These are phyloP conservation scores for Coptodon rendalli DNA, from an alignment of 2,113 vertebrate genomes.

Conservation along the genomic window DNA sequence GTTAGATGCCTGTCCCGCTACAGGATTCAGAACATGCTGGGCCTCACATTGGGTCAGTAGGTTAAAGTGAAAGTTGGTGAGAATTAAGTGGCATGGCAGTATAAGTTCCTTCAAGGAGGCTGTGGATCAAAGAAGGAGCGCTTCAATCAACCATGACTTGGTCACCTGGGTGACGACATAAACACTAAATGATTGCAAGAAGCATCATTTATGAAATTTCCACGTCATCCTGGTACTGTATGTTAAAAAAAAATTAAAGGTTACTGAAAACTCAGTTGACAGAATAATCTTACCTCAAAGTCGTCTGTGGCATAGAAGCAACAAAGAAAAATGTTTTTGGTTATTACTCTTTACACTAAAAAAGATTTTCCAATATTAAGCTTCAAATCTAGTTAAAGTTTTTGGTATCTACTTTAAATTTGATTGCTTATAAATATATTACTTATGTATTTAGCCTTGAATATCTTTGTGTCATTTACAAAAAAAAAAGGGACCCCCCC, in stretches of 20 bases:
- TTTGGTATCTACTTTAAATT: background rate
- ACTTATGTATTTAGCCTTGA: background rate
- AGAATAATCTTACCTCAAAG: background rate
- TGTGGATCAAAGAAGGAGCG: background rate
- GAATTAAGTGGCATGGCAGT: background rate
- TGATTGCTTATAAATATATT: background rate
- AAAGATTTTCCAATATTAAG: background rate
- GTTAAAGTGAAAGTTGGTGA: background rate
- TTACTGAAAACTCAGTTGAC: background rate
- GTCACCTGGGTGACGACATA: background rate
- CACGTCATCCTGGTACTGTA: background rate
- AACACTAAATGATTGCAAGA: background rate
- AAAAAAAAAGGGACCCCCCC: rapidly evolving
- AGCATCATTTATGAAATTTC: background rate
- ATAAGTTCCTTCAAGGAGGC: background rate
- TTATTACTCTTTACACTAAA: background rate
- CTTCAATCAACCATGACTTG: background rate
- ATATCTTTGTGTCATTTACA: background rate
- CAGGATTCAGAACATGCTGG: background rate
- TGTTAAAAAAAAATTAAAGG: background rate
- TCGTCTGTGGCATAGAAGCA: background rate
- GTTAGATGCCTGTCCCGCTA: background rate
- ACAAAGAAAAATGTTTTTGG: rapidly evolving
- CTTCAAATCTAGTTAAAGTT: background rate
- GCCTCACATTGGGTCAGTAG: background rate